Percentiles rank a stretch among this genome's conserved stretches.
These are phyloP conservation scores for Ypsolopha sequella DNA, from an alignment of 2,888 invertebrate genomes.

Conservation along the genomic window DNA sequence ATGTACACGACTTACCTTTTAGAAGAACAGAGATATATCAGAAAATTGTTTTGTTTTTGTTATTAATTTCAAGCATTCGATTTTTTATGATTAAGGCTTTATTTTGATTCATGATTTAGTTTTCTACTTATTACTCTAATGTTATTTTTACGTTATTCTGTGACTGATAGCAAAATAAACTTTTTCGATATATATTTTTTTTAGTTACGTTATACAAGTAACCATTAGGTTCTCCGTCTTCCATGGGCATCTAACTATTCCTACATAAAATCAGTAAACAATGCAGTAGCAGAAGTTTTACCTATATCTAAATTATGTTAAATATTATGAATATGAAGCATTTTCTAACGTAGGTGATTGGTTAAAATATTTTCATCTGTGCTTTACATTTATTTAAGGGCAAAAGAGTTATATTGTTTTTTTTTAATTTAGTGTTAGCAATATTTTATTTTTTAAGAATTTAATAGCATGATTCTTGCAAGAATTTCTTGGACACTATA, in stretches of 20 bases:
- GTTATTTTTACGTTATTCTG: not conserved
- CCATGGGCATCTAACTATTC: constrained; percentile 9
- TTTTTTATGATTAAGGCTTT: not conserved
- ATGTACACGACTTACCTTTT: too few species aligned
- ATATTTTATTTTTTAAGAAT: not conserved
- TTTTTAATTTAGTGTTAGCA: not conserved
- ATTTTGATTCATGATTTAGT: too few species aligned
- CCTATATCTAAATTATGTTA: constrained; percentile 22
- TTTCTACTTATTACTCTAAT: not conserved
- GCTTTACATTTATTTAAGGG: not conserved
- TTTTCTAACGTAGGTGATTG: constrained; percentile 39
- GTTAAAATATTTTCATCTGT: constrained; percentile 36
- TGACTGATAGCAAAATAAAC: not conserved
- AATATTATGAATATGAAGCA: constrained; percentile 29
- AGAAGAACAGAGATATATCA: too few species aligned
- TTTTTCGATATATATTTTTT: too few species aligned
- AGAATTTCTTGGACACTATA: too few species aligned
- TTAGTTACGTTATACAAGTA: too few species aligned
- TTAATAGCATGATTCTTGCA: not conserved
- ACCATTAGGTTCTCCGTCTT: too few species aligned
- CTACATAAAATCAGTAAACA: constrained; percentile 36
- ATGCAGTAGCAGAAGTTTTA: constrained; percentile 38
- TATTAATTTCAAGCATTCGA: too few species aligned
- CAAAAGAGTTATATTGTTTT: not conserved
- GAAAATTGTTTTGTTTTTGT: too few species aligned